Conservation (phyloP, 2,888 invertebrate genomes). For the Oscheius sp. region DNA sequence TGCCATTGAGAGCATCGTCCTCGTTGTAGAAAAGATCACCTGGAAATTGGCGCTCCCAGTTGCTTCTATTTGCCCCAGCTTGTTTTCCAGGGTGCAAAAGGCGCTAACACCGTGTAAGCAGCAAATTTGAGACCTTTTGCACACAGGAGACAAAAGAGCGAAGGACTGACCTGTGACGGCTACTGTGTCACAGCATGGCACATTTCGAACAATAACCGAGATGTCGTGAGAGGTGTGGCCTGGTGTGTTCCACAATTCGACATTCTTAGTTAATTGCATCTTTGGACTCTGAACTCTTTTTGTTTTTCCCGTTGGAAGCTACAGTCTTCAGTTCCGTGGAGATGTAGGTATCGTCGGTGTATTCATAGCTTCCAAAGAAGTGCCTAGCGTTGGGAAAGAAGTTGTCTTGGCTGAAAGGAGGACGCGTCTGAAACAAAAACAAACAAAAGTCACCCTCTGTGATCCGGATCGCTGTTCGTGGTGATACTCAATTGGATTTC, state of each 20-base stretch:
- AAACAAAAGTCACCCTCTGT: conserved; percentile 42
- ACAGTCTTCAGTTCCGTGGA: conserved; percentile 55
- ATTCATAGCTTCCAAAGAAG: conserved; percentile 66
- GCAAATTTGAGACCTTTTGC: background rate
- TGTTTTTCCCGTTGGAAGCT: background rate
- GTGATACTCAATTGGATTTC: conserved; percentile 61
- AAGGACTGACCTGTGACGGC: conserved; percentile 54
- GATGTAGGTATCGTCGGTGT: conserved; percentile 56
- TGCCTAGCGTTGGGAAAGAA: conserved; percentile 66
- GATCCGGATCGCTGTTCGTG: conserved; percentile 67
- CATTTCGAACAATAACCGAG: conserved; percentile 60
- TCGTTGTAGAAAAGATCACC: conserved; percentile 66
- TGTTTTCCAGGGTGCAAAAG: conserved; percentile 20
- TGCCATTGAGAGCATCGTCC: conserved; percentile 54
- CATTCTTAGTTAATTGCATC: conserved; percentile 60
- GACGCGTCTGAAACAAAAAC: background rate
- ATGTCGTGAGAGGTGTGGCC: conserved; percentile 65
- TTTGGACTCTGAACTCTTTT: conserved; percentile 46
- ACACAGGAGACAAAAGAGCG: background rate
- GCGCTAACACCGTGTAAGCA: conserved; percentile 13
- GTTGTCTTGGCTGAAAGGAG: conserved; percentile 38
- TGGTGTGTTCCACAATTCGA: conserved; percentile 67
- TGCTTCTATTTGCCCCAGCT: conserved; percentile 2
- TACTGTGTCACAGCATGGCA: conserved; percentile 58
- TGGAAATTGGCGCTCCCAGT: conserved; percentile 34